Percentiles rank a stretch among this genome's conserved stretches.
phyloP scores from a whole-genome alignment of 2,888 invertebrate species.

The Xylota segnis region DNA sequence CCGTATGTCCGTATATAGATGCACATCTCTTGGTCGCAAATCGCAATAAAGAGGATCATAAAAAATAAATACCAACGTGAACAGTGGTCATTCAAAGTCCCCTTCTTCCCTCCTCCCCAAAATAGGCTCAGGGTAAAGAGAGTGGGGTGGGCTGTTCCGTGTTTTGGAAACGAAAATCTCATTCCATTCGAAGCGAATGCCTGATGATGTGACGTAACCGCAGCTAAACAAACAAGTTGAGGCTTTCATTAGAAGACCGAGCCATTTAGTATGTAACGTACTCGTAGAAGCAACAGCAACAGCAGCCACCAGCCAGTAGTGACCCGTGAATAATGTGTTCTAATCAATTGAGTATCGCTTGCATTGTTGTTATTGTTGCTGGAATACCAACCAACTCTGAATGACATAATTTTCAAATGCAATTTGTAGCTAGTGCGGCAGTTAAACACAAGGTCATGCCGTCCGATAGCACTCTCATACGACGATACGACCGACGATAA shows the following conservation, averaged over 20 bases:
- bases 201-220: constrained; percentile 62
- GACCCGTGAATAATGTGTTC: constrained; percentile 64
- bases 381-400: constrained; percentile 27
- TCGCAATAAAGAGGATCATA: constrained; percentile 54
- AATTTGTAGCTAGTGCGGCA: constrained; percentile 52
- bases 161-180: constrained; percentile 30
- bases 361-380: constrained; percentile 37
- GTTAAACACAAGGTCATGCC: constrained; percentile 63
- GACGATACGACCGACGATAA: constrained; percentile 49
- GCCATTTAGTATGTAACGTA: not conserved
- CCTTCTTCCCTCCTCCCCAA: not conserved
- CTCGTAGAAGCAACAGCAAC: not conserved
- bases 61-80: constrained; percentile 55
- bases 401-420: constrained; percentile 73
- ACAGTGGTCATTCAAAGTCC: constrained; percentile 47
- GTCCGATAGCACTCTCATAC: constrained; percentile 6
- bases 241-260: constrained; percentile 49
- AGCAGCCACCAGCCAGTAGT: constrained; percentile 12
- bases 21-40: constrained; percentile 42
- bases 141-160: constrained; percentile 17
- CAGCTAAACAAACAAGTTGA: constrained; percentile 55
- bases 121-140: constrained; percentile 32
- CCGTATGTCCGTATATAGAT: constrained; percentile 15
- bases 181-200: constrained; percentile 42
- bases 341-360: constrained; percentile 66